Conservation (phyloP, 1,140 invertebrate genomes). For the Macrocentrus cingulum region DNA sequence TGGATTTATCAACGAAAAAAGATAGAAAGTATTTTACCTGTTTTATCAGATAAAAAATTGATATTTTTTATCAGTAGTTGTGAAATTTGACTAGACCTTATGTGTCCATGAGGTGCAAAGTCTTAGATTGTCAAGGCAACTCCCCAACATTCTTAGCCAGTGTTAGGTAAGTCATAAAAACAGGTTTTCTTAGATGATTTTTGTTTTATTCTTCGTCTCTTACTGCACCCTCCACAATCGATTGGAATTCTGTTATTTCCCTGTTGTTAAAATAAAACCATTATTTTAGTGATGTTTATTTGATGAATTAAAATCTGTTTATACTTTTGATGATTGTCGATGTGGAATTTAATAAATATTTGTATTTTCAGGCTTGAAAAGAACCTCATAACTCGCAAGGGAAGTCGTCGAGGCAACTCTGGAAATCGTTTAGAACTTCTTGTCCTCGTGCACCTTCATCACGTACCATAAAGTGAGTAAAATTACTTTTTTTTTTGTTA, state of each 20-base stretch:
- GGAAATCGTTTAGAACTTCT: slow-evolving; percentile 77
- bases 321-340: no score
- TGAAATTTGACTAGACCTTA: slow-evolving; percentile 34
- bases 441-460: slow-evolving; percentile 76
- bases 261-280: neutral
- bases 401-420: slow-evolving; percentile 74
- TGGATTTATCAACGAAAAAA: neutral
- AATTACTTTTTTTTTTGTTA: no score
- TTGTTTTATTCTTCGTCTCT: no score
- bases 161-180: slow-evolving; percentile 44
- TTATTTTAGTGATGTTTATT: no score
- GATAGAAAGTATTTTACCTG: slow-evolving; percentile 5
- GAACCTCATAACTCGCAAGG: slow-evolving; percentile 72
- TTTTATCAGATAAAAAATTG: slow-evolving; percentile 7
- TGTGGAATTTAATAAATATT: slow-evolving; percentile 10
- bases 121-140: slow-evolving; percentile 55
- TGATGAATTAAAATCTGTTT: no score
- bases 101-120: slow-evolving; percentile 58
- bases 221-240: no score
- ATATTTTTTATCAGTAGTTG: slow-evolving; percentile 22
- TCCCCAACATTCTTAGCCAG: slow-evolving; percentile 53
- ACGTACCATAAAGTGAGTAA: slow-evolving; percentile 73
- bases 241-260: neutral
- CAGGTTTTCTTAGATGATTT: neutral
- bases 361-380: slow-evolving; percentile 69